Percentiles rank a stretch among this genome's conserved stretches.
Evolutionary conservation across 2,888 invertebrate species (phyloP).

Genomic region (Bembecia ichneumoniformis): DNA sequence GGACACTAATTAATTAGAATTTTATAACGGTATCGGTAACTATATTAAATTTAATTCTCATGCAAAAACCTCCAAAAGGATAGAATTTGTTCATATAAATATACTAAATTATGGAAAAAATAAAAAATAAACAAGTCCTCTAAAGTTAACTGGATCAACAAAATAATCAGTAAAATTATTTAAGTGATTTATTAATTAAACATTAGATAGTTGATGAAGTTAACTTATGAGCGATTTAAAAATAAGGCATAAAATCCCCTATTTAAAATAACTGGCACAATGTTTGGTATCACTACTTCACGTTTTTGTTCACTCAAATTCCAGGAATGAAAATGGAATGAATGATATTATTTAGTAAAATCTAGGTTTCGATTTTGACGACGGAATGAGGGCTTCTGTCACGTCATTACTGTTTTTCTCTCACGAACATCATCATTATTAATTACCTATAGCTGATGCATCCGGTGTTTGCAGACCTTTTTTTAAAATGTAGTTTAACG

Average conservation of each 20-base stretch:
- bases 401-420: constrained; percentile 47
- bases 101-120: constrained; percentile 27
- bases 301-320: constrained; percentile 53
- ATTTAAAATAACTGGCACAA: constrained; percentile 57
- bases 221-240: constrained; percentile 46
- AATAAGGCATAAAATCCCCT: constrained; percentile 51
- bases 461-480: constrained; percentile 63
- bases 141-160: constrained; percentile 13
- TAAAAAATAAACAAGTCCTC: constrained; percentile 30
- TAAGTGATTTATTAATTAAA: no score
- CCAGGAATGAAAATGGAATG: constrained; percentile 69
- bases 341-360: constrained; percentile 44
- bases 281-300: constrained; percentile 64
- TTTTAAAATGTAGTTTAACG: constrained; percentile 31
- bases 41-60: neutral
- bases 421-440: constrained; percentile 44
- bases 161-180: neutral
- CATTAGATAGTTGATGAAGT: constrained; percentile 16
- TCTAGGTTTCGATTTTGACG: constrained; percentile 57
- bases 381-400: constrained; percentile 65
- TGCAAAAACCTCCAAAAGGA: constrained; percentile 33
- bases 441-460: constrained; percentile 66
- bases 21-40: no score
- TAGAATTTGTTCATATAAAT: constrained; percentile 44
- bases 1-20: no score